Conservation (phyloP, 1,140 invertebrate species). For the Parasteatoda tepidariorum region DNA sequence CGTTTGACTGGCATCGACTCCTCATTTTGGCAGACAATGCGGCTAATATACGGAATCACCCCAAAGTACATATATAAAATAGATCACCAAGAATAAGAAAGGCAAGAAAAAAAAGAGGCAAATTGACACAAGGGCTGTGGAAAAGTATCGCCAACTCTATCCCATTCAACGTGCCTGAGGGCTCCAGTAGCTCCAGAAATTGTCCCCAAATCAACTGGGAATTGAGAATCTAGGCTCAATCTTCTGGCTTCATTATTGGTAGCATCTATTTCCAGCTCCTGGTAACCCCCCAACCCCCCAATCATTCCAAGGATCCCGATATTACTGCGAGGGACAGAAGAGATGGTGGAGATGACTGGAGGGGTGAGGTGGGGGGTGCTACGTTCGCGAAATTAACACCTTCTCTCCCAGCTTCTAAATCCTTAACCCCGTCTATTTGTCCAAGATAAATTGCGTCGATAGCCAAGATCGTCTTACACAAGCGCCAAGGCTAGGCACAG, state of each 20-base stretch:
- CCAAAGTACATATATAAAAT: conserved; percentile 8
- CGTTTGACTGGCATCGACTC: no score
- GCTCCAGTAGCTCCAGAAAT: conserved; percentile 25
- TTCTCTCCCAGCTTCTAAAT: conserved; percentile 52
- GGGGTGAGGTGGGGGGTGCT: neutral
- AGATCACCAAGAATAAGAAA: neutral
- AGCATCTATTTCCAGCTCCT: conserved; percentile 15
- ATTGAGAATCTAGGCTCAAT: conserved; percentile 46
- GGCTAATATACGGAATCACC: conserved; percentile 1
- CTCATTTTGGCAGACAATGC: no score
- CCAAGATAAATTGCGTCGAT: conserved; percentile 51
- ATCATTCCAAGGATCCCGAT: conserved; percentile 19
- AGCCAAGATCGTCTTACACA: conserved; percentile 42
- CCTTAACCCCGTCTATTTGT: conserved; percentile 53
- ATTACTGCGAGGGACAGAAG: conserved; percentile 5
- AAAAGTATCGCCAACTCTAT: conserved; percentile 15
- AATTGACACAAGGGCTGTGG: conserved; percentile 3
- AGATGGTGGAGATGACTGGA: no score
- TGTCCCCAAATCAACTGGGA: conserved; percentile 51
- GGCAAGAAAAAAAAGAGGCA: conserved; percentile 27
- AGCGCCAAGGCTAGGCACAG: conserved; percentile 34
- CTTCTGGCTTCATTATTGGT: conserved; percentile 47
- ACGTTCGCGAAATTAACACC: conserved; percentile 43
- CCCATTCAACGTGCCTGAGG: conserved; percentile 8
- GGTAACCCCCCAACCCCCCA: neutral